Percentiles rank a stretch among this genome's conserved stretches.
Evolutionary conservation across 2,888 invertebrate species (phyloP).

Genomic region (Drosophila mercatorum): DNA sequence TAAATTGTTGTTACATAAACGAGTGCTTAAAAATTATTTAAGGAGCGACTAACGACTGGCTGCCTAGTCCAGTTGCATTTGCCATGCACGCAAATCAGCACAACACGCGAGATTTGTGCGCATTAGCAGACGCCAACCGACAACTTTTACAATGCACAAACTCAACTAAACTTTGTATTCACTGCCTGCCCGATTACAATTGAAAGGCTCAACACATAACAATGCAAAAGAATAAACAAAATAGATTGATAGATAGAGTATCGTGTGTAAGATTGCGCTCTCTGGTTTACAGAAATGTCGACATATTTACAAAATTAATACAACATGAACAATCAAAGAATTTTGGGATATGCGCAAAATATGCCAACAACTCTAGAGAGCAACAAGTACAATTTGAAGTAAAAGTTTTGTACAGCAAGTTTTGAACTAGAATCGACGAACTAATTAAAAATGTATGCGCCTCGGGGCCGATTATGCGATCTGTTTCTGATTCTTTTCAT

Average conservation of each 20-base stretch:
- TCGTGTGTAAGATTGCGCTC: slow-evolving; percentile 47
- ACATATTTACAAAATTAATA: slow-evolving; percentile 78
- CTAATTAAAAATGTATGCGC: slow-evolving; percentile 37
- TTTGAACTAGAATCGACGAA: slow-evolving; percentile 41
- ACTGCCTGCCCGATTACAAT: slow-evolving; percentile 58
- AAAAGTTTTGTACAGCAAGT: slow-evolving; percentile 45
- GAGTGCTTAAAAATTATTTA: slow-evolving; percentile 70
- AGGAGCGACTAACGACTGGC: slow-evolving; percentile 56
- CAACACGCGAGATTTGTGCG: slow-evolving; percentile 74
- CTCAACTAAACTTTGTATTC: slow-evolving; percentile 31
- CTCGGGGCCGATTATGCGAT: slow-evolving; percentile 36
- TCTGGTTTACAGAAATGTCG: slow-evolving; percentile 70
- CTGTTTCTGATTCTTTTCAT: slow-evolving; percentile 47
- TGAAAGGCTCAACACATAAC: slow-evolving; percentile 42
- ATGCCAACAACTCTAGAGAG: slow-evolving; percentile 71
- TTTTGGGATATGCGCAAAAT: slow-evolving; percentile 56
- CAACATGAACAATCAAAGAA: slow-evolving; percentile 69
- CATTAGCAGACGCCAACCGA: slow-evolving; percentile 60
- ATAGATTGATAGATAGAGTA: slow-evolving; percentile 17
- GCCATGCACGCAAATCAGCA: slow-evolving; percentile 69
- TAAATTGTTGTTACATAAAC: slow-evolving; percentile 61
- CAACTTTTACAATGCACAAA: slow-evolving; percentile 61
- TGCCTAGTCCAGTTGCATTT: slow-evolving; percentile 43
- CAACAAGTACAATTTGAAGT: slow-evolving; percentile 47
- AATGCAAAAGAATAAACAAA: slow-evolving; percentile 15